Evolutionary conservation across 2,888 invertebrate genomes (phyloP).

Genomic region (Odontothrips loti): DNA sequence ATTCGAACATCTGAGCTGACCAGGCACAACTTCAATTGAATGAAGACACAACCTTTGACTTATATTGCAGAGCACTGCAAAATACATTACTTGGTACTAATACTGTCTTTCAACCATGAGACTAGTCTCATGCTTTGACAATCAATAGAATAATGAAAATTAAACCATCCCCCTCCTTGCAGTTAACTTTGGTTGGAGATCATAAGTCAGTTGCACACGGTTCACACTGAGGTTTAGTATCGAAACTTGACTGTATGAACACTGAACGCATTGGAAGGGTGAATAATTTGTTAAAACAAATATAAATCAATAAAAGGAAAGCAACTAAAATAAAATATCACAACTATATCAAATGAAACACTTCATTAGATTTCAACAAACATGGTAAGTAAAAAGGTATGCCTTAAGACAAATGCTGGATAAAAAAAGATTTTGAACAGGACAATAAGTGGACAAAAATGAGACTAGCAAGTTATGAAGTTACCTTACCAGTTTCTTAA

Average conservation of each 20-base stretch:
- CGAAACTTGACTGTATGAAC: background rate
- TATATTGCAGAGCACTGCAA: background rate
- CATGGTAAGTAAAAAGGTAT: background rate
- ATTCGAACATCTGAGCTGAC: background rate
- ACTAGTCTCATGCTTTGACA: too few species aligned
- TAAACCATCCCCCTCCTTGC: background rate
- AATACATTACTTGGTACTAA: too few species aligned
- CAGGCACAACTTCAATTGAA: too few species aligned
- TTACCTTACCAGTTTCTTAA: too few species aligned
- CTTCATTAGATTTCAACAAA: conserved; percentile 9
- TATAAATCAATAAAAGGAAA: conserved; percentile 6
- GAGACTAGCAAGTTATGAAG: too few species aligned
- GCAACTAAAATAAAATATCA: conserved; percentile 27
- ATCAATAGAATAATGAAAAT: background rate
- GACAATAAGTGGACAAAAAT: background rate
- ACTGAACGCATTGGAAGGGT: background rate
- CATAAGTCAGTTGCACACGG: background rate
- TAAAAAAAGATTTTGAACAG: background rate
- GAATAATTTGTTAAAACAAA: conserved; percentile 16
- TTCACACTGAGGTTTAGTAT: background rate
- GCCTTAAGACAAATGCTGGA: background rate
- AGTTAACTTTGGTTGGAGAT: background rate
- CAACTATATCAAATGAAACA: conserved; percentile 16
- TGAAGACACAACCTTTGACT: background rate
- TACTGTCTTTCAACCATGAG: too few species aligned